Evolutionary conservation across 2,888 invertebrate genomes (phyloP), one percentile per base, ranked within the genome.

Genomic region (Chironomus tentans): DNA sequence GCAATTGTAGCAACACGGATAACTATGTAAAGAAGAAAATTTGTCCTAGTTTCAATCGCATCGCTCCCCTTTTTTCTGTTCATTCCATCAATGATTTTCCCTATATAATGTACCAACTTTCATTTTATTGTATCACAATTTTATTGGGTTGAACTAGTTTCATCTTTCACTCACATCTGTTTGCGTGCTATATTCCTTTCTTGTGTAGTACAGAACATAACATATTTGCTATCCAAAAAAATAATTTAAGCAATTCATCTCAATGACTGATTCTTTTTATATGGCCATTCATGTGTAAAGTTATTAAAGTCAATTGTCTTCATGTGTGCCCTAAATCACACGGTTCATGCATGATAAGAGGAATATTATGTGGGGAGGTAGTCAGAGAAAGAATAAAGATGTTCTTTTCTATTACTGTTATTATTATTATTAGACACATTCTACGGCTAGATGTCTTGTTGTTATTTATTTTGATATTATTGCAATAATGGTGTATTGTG

Each of bases 41-140:
- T 65, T 65, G 65, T 65, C 65, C 65, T 65, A 65, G 24, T 65
- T 65, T 65, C 65, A 21, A 15, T 65, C 65, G 18, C 65, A 22
- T 65, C 21, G 65, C 24, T 65, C 56, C 56, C 56, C 15, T 15
- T 56, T 56, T 15, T 38, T 38, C 5, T 50, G 28, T 28, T 28
- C 28, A 28, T 28, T 38, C 38, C 38, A 38, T 38, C 38, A 38
- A 38, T 38, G 38, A 38, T 38, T 38, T 38, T 10, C 38, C 38
- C 7, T 38, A 38, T 38, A 38, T 38, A 10, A 38, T 38, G 38
- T 38, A 38, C 38, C 38, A 38, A 38, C 38, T 38, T 38, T 38
- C 38, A 38, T 38, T 38, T 38, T 38, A 38, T 38, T 38, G 38
- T 38, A 38, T 38, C 38, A 38, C 38, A 38, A 38, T 38, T 38